phyloP scores from a whole-genome alignment of 2,113 vertebrate species.

The Diphyllodes magnificus region DNA sequence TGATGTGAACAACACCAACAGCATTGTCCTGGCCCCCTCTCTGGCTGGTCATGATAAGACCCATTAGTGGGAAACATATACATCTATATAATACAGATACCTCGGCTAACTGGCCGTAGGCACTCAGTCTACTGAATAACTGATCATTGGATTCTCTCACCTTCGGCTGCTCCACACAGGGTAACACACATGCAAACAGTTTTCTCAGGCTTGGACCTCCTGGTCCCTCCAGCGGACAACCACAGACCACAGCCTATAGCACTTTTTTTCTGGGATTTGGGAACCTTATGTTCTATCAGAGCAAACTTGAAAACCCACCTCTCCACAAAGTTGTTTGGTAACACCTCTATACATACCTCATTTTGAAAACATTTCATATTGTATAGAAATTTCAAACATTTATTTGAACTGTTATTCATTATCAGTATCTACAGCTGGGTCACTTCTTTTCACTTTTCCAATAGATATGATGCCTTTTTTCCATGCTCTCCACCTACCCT shows the following conservation, averaged over 20 bases:
- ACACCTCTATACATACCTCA: neutral
- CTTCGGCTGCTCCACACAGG: neutral
- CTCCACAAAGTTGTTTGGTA: neutral
- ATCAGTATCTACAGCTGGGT: neutral
- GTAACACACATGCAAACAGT: neutral
- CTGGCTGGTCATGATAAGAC: neutral
- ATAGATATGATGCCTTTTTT: neutral
- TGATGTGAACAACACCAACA: neutral
- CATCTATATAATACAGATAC: too few species aligned
- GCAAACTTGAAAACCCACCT: neutral
- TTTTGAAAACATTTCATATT: neutral
- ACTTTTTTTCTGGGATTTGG: neutral
- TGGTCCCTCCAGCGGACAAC: neutral
- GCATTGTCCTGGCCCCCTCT: too few species aligned
- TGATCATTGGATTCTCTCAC: neutral
- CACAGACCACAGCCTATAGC: rapidly evolving
- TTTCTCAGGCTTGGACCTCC: neutral
- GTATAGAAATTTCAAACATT: neutral
- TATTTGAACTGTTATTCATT: neutral
- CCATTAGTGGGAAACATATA: neutral
- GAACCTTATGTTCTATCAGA: neutral
- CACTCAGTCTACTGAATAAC: neutral
- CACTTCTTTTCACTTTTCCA: neutral
- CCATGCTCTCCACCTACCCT: rapidly evolving
- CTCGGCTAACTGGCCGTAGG: neutral